These are phyloP conservation scores for Anolis carolinensis DNA, from an alignment of 2,113 vertebrate species.

Conservation along the genomic window DNA sequence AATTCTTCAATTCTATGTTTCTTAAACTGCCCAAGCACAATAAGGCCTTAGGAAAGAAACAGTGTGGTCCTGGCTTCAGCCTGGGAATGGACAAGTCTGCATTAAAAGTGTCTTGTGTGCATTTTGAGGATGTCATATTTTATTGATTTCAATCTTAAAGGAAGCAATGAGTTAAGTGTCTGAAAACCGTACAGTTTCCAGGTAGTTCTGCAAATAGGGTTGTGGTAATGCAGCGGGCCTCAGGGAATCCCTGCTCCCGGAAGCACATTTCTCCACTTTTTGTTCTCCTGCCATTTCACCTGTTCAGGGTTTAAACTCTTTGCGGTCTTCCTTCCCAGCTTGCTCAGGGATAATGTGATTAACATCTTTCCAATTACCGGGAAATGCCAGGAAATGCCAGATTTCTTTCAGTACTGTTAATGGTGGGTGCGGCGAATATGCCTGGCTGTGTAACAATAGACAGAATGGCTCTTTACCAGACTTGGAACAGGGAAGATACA, in stretches of 20 bases:
- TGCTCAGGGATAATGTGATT: not conserved
- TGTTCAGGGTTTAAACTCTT: not conserved
- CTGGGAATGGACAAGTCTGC: too few relatives aligned
- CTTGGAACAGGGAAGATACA: not conserved
- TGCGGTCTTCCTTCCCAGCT: not conserved
- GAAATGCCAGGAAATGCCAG: not conserved
- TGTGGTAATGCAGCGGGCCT: not conserved
- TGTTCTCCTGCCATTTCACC: not conserved
- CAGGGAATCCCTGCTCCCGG: not conserved
- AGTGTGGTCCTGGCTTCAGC: too few relatives aligned
- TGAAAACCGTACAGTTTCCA: not conserved
- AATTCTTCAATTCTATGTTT: too few relatives aligned
- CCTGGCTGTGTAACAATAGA: not conserved
- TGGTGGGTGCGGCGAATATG: not conserved
- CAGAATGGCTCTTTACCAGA: not conserved
- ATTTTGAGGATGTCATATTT: too few relatives aligned
- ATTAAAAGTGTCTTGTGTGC: too few relatives aligned
- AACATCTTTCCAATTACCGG: not conserved
- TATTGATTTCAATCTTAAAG: too few relatives aligned
- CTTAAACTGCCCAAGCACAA: too few relatives aligned
- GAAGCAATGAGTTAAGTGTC: not conserved
- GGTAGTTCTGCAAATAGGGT: not conserved
- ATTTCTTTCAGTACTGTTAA: slow-evolving; percentile 3
- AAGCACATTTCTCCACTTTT: not conserved
- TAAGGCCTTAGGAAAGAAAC: too few relatives aligned